Evolutionary conservation across 2,888 invertebrate genomes (phyloP), one percentile per base, ranked within the genome.

Genomic region (Micoletzkya japonica): DNA sequence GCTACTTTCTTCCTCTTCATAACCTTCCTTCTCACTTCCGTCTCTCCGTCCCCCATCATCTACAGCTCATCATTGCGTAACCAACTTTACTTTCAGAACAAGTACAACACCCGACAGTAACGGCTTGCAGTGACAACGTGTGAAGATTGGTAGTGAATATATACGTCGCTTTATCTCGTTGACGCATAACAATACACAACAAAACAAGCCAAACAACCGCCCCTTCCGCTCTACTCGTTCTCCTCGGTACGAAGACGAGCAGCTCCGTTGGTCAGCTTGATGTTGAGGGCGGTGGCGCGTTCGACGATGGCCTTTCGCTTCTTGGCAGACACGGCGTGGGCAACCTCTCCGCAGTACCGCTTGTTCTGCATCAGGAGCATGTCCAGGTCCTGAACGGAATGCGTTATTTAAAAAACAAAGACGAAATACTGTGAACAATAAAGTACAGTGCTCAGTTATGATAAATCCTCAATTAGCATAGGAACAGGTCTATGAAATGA

Each of bases 341-440:
- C 95, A 80, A 99, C 95, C 89, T 98, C 98, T 32, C 93, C 98
- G 87, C 95, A 94, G 89, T 92, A 98, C 81, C 93, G 92, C 81
- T 95, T 90, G 88, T 97, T 98, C 87, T 97, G 96, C 97, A 98
- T 98, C 91, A 99, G 91, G 66, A 98, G 89, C 84, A 98, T 93
- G 88, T 98, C 97, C 79, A 99, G 88, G 88, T 98, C 98, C 90
- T 93, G 88, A 30, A 86, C 68, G 24, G 10, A 70, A 28, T 10
- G 58, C 14, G 10, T 32, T 32, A 37, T 2, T 24, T 66, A 26
- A 66, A n/a, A 24, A 66, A 52, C 44, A 36, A 4, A 26, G 4
- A 20, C 14, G 54, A 66, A 36, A 52, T 52, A 52, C 17, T 14
- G 26, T 4, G n/a, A 60, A 39, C 49, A 7, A 20, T n/a, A 4